Conservation (phyloP, 1,140 invertebrate species). For the Pseudachorutes palmiensis region DNA sequence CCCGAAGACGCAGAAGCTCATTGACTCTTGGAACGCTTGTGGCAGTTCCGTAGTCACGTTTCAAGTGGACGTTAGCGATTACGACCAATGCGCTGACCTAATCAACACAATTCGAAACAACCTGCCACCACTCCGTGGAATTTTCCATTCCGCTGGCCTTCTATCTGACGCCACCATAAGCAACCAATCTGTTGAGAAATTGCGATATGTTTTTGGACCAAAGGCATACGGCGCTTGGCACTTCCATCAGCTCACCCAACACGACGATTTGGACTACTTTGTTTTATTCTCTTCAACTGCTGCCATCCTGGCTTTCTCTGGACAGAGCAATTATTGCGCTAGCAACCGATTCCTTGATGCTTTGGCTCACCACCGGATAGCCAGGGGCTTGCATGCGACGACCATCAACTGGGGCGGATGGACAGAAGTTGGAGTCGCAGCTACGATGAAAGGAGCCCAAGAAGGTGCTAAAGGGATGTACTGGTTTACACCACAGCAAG, state of each 20-base stretch:
- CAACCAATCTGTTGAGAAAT: not conserved
- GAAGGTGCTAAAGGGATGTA: too few relatives aligned
- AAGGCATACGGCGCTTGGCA: slow-evolving; percentile 9
- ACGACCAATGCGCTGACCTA: not conserved
- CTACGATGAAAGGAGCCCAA: too few relatives aligned
- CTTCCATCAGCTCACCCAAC: slow-evolving; percentile 3
- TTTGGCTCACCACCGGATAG: not conserved
- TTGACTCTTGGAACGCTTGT: not conserved
- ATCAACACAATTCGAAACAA: not conserved
- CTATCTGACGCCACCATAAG: slow-evolving; percentile 2
- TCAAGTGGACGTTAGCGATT: not conserved
- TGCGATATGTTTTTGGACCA: not conserved
- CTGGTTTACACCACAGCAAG: too few relatives aligned
- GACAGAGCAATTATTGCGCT: slow-evolving; percentile 6
- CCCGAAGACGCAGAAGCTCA: not conserved
- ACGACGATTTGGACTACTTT: slow-evolving; percentile 13
- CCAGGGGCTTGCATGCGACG: not conserved
- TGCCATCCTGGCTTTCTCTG: not conserved
- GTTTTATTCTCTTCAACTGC: slow-evolving; percentile 16
- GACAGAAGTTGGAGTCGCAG: slow-evolving; percentile 8
- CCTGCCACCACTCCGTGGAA: slow-evolving; percentile 13
- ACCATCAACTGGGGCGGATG: slow-evolving; percentile 17
- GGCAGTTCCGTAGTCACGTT: not conserved
- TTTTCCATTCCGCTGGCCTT: slow-evolving; percentile 16
- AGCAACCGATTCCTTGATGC: not conserved